Evolutionary conservation across 2,888 invertebrate species (phyloP), one percentile per base, ranked within the genome.

Genomic region (Pantelozetes paolii): DNA sequence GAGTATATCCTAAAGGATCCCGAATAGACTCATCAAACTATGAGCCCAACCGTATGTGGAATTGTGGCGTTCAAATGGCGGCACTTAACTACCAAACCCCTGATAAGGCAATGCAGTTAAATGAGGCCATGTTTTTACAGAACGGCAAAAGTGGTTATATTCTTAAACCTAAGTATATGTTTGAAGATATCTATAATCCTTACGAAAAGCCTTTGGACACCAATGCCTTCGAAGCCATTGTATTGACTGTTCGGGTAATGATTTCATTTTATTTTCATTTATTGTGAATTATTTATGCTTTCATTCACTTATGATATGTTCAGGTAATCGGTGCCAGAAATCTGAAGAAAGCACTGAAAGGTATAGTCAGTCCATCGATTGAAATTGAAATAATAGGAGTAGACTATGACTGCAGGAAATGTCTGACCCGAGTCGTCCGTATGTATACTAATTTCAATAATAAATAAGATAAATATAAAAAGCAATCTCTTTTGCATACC

Each of bases 11-110:
- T 0, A 83, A 83, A 78, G 85, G 96, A 0, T 92, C 93, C 81
- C 86, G 98, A 71, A 88, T 98, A 73, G 97, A 98, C 81, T 98
- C 98, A 0, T 95, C 96, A 0, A 99, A 99, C 84, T 99, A 95
- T 82, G 92, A 91, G 84, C 98, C 99, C 0, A 86, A 93, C 8
- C 89, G 91, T 1, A 90, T 96, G 84, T 99, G 98, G 98, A 95
- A 94, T 82, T 87, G 89, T 15, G 98, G 96, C 0, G 92, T 91
- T 67, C 99, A 99, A 83, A 93, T 99, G 94, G 92, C 94, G 0
- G 97, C 98, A 0, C 84, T 99, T 3, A 99, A 99, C 83, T 99
- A 94, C 83, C 99, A 99, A 83, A 98, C 98, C 0, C 85, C 86
- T 75, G 98, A 98, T 82, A 92, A 91, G 80, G 86, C 93, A 15